A percentile compares a stretch with the other conserved stretches of the same genome.
Conservation (phyloP, 2,888 invertebrate genomes). For the Lasioglossum morio region DNA sequence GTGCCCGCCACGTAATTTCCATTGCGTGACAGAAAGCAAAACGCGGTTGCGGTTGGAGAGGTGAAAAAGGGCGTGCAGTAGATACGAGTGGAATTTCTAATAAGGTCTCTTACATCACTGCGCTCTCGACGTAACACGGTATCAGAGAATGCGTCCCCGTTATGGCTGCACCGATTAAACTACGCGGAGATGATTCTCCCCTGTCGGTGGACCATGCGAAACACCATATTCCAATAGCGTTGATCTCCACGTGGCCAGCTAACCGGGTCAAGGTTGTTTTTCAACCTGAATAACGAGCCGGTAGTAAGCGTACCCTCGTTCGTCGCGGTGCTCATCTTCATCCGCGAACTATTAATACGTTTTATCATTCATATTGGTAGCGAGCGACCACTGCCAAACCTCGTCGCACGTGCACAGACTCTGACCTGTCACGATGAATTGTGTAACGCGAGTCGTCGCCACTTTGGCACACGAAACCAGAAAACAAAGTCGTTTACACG, state of each 20-base stretch:
- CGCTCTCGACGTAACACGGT: slow-evolving; percentile 5
- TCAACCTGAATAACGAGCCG: slow-evolving; percentile 55
- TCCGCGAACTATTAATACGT: slow-evolving; percentile 27
- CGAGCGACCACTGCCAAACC: slow-evolving; percentile 29
- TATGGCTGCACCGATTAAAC: slow-evolving; percentile 29
- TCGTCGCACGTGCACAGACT: background rate
- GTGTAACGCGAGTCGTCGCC: slow-evolving; percentile 17
- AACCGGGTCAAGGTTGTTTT: slow-evolving; percentile 74
- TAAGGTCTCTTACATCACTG: slow-evolving; percentile 46
- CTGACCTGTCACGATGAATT: slow-evolving; percentile 18
- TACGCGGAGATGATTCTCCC: slow-evolving; percentile 27
- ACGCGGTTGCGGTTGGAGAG: background rate
- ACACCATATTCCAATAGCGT: slow-evolving; percentile 44
- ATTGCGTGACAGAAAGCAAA: slow-evolving; percentile 43
- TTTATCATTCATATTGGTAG: slow-evolving; percentile 32
- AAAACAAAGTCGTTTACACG: slow-evolving; percentile 18
- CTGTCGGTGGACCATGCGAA: background rate
- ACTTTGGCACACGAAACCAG: slow-evolving; percentile 28
- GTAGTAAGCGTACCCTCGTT: slow-evolving; percentile 18
- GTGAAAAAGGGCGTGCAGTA: slow-evolving; percentile 44
- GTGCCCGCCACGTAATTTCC: background rate
- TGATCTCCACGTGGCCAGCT: slow-evolving; percentile 38
- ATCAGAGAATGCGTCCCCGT: slow-evolving; percentile 40
- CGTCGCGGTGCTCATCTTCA: background rate
- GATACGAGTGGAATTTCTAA: slow-evolving; percentile 45